These are phyloP conservation scores for Tetraodon nigroviridis DNA, from an alignment of 2,113 vertebrate genomes.

Conservation along the genomic window DNA sequence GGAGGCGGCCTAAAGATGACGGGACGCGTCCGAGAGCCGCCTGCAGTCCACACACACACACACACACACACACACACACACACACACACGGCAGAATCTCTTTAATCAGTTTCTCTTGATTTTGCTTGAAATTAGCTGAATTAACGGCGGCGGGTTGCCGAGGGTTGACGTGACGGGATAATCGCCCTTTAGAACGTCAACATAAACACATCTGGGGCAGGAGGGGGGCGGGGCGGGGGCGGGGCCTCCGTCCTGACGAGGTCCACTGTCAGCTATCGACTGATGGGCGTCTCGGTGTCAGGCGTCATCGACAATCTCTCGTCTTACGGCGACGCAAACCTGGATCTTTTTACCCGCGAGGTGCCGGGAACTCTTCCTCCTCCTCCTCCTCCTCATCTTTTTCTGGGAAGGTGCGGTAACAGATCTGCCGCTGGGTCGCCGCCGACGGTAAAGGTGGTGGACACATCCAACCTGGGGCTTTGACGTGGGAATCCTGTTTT, in stretches of 20 bases:
- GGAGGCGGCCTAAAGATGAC: constrained; percentile 54
- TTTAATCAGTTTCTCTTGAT: constrained; percentile 51
- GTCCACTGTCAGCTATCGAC: constrained; percentile 74
- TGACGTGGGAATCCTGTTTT: too few relatives aligned
- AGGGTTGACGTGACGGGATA: constrained; percentile 51
- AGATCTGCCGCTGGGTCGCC: constrained; percentile 43
- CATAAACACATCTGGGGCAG: constrained; percentile 40
- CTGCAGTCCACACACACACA: constrained; percentile 6
- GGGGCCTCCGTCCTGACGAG: constrained; percentile 23
- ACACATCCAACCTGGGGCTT: too few relatives aligned
- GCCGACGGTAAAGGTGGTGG: constrained; percentile 43
- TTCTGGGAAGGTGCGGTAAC: constrained; percentile 68
- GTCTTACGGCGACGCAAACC: constrained; percentile 64
- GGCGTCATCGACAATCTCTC: constrained; percentile 74
- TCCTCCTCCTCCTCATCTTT: constrained; percentile 17
- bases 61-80: constrained; percentile 23
- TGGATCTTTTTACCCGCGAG: constrained; percentile 51
- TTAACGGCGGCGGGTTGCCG: constrained; percentile 9
- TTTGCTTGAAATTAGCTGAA: constrained; percentile 17
- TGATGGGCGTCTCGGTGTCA: constrained; percentile 66
- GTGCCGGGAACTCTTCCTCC: constrained; percentile 53
- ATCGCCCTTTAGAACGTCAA: constrained; percentile 52
- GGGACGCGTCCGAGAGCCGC: constrained; percentile 47
- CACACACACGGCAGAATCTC: constrained; percentile 33
- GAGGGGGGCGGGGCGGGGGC: constrained; percentile 1